Evolutionary conservation across 2,113 vertebrate genomes (phyloP).

Genomic region (Lagopus leucura): DNA sequence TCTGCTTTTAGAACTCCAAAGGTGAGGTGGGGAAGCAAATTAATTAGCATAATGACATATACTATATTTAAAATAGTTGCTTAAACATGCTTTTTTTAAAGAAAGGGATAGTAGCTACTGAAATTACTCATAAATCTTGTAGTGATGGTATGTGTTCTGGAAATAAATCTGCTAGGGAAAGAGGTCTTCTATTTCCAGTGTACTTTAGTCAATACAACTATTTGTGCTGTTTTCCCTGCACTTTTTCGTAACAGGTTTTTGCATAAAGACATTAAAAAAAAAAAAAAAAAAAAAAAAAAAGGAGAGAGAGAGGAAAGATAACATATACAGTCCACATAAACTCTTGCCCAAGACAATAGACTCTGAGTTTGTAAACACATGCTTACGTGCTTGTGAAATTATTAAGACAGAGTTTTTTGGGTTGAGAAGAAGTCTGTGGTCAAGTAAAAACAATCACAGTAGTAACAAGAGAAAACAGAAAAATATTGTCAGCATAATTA

Average conservation of each 20-base stretch:
- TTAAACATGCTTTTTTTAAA: background rate
- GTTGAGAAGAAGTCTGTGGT: background rate
- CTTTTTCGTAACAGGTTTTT: background rate
- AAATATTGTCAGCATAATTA: background rate
- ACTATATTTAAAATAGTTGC: background rate
- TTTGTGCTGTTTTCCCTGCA: background rate
- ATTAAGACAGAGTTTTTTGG: background rate
- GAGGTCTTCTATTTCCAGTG: background rate
- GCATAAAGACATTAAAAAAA: background rate
- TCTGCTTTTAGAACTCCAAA: background rate
- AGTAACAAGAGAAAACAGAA: constrained; percentile 1
- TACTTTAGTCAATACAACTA: background rate
- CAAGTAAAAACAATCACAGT: background rate
- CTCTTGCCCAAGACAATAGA: background rate
- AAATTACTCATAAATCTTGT: background rate
- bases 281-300: background rate
- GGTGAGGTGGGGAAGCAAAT: background rate
- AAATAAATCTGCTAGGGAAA: background rate
- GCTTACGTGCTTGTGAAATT: background rate
- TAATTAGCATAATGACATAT: background rate
- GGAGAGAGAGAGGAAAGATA: no score
- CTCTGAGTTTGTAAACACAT: background rate
- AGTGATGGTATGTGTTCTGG: background rate
- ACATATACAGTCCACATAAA: background rate
- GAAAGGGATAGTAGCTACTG: background rate